A percentile compares a stretch with the other conserved stretches of the same genome.
Evolutionary conservation across 1,140 invertebrate genomes (phyloP).

Genomic region (Dinothrombium tinctorium): DNA sequence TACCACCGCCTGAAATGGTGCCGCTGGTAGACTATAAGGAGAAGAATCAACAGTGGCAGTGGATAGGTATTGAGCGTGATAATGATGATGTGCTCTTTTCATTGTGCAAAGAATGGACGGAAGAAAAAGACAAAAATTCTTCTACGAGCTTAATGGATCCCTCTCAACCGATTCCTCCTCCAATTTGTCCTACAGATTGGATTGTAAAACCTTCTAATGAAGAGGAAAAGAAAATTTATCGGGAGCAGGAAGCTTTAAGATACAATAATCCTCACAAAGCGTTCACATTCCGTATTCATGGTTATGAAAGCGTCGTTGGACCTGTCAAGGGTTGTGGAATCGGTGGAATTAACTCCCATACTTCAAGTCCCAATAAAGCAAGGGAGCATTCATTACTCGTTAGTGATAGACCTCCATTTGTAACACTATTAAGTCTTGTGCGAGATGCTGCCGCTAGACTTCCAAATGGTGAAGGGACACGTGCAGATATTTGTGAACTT

Average conservation of each 20-base stretch:
- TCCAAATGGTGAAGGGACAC: slow-evolving; percentile 72
- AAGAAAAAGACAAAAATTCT: slow-evolving; percentile 26
- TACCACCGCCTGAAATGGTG: slow-evolving; percentile 5
- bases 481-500: slow-evolving; percentile 62
- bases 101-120: slow-evolving; percentile 49
- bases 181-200: slow-evolving; percentile 40
- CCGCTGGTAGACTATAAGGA: slow-evolving; percentile 50
- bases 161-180: slow-evolving; percentile 21
- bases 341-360: slow-evolving; percentile 23
- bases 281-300: slow-evolving; percentile 59
- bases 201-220: slow-evolving; percentile 46
- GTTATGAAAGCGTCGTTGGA: slow-evolving; percentile 63
- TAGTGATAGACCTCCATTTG: slow-evolving; percentile 61
- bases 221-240: slow-evolving; percentile 50
- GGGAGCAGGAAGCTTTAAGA: slow-evolving; percentile 41
- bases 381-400: slow-evolving; percentile 59
- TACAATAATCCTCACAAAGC: slow-evolving; percentile 62
- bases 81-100: slow-evolving; percentile 48
- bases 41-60: slow-evolving; percentile 44
- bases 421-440: slow-evolving; percentile 53
- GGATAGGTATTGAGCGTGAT: slow-evolving; percentile 78
- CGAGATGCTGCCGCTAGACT: slow-evolving; percentile 71
- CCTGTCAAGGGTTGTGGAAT: slow-evolving; percentile 66
- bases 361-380: slow-evolving; percentile 28
- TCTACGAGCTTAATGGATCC: slow-evolving; percentile 17